Evolutionary conservation across 53 echinoderm and acorn worm species (phyloP).

Genomic region (Luidia sarsii): DNA sequence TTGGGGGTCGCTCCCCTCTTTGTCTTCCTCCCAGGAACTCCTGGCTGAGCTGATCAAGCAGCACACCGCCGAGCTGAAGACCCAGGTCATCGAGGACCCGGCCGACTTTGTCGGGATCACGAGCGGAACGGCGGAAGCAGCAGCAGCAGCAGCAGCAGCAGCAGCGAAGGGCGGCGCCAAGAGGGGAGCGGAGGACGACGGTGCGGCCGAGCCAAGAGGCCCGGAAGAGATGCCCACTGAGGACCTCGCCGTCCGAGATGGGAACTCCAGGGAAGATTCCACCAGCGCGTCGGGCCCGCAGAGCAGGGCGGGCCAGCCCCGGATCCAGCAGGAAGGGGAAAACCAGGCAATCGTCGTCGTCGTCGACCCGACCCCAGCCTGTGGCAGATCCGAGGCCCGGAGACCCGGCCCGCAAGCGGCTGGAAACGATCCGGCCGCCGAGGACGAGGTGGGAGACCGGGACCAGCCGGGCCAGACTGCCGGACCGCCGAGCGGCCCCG

Average conservation of each 20-base stretch:
- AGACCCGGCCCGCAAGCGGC: too few relatives aligned
- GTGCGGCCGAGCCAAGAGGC: neutral
- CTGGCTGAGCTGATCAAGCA: slow-evolving; percentile 72
- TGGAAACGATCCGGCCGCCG: too few relatives aligned
- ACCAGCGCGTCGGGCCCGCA: too few relatives aligned
- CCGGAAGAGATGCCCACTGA: neutral
- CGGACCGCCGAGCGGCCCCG: neutral
- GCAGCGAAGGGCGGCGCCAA: neutral
- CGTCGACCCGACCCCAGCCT: too few relatives aligned
- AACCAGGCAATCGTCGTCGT: too few relatives aligned
- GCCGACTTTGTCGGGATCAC: slow-evolving; percentile 17
- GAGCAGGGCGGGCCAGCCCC: too few relatives aligned
- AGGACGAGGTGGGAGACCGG: too few relatives aligned
- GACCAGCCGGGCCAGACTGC: neutral
- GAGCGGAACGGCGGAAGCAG: neutral
- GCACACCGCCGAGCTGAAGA: slow-evolving; percentile 61
- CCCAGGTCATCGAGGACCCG: slow-evolving; percentile 40
- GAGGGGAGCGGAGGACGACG: neutral
- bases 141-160: neutral
- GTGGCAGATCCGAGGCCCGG: too few relatives aligned
- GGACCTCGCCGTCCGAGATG: neutral
- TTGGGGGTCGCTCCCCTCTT: too few relatives aligned
- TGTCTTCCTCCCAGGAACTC: slow-evolving; percentile 22
- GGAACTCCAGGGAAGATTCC: too few relatives aligned
- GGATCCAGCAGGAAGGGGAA: too few relatives aligned